Evolutionary conservation across 1,140 invertebrate genomes (phyloP).

Genomic region (Drosophila trapezifrons): DNA sequence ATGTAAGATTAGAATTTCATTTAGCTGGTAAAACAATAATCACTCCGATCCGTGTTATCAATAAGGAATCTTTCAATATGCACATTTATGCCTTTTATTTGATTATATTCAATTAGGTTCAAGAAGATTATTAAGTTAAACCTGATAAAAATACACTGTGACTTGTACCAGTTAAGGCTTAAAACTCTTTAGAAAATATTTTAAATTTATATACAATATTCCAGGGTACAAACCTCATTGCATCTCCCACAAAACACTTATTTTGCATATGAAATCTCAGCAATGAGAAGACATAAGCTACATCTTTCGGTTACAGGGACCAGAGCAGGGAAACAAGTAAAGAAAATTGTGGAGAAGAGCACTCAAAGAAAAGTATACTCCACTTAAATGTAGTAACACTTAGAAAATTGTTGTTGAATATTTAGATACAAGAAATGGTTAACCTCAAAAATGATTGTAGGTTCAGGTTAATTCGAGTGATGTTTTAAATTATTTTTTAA

Average conservation of each 20-base stretch:
- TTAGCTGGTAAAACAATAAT: neutral
- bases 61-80: neutral
- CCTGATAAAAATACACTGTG: no score
- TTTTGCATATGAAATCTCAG: slow-evolving; percentile 44
- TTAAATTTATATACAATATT: neutral
- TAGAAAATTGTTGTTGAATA: no score
- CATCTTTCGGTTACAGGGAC: slow-evolving; percentile 11
- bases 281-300: slow-evolving; percentile 10
- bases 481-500: no score
- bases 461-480: no score
- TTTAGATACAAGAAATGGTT: neutral
- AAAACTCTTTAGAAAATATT: no score
- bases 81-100: no score
- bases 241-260: neutral
- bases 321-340: neutral
- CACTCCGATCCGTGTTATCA: neutral
- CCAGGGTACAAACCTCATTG: slow-evolving; percentile 1
- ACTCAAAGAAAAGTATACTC: slow-evolving; percentile 7
- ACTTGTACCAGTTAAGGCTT: neutral
- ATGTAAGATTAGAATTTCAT: neutral
- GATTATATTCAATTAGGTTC: neutral
- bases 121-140: no score
- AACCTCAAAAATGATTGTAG: no score
- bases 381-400: no score
- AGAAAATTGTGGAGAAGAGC: neutral